Percentiles rank a stretch among this genome's conserved stretches.
phyloP scores from a whole-genome alignment of 2,797 vertebrate species.

The Graptemys geographica region DNA sequence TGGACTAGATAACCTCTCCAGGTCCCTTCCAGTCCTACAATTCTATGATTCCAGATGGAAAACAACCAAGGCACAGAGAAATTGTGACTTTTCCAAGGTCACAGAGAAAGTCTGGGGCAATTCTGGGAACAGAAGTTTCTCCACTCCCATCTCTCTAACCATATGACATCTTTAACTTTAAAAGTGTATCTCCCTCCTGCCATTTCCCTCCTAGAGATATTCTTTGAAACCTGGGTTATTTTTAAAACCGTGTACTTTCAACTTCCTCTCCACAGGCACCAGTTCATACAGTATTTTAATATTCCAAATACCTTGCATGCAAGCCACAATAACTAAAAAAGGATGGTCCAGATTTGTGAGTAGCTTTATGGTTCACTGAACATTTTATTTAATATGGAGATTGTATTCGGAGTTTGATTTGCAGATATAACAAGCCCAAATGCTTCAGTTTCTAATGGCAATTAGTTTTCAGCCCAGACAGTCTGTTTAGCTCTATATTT shows the following conservation, averaged over 20 bases:
- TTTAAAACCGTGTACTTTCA: neutral
- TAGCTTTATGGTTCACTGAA: conserved; percentile 72
- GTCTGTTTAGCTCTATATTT: conserved; percentile 85
- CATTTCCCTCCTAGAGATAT: neutral
- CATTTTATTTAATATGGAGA: conserved; percentile 81
- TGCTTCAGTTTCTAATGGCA: conserved; percentile 84
- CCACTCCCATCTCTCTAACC: neutral
- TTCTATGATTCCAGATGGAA: neutral
- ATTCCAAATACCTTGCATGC: conserved; percentile 53
- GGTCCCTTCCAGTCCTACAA: no score
- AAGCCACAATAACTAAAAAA: conserved; percentile 44
- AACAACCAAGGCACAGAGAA: neutral
- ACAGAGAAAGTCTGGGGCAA: neutral
- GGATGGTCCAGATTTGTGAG: conserved; percentile 63
- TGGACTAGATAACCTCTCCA: no score
- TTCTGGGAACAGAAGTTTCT: neutral
- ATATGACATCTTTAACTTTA: neutral
- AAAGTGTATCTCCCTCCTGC: neutral
- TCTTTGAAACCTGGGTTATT: neutral
- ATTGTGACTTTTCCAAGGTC: neutral
- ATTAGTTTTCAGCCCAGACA: conserved; percentile 87
- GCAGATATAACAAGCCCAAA: conserved; percentile 84
- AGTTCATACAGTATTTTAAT: conserved; percentile 46
- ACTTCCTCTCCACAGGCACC: neutral
- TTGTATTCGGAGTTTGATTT: conserved; percentile 82